Evolutionary conservation across 2,888 invertebrate species (phyloP), one percentile per base, ranked within the genome.

Genomic region (Pegoplata infirma): DNA sequence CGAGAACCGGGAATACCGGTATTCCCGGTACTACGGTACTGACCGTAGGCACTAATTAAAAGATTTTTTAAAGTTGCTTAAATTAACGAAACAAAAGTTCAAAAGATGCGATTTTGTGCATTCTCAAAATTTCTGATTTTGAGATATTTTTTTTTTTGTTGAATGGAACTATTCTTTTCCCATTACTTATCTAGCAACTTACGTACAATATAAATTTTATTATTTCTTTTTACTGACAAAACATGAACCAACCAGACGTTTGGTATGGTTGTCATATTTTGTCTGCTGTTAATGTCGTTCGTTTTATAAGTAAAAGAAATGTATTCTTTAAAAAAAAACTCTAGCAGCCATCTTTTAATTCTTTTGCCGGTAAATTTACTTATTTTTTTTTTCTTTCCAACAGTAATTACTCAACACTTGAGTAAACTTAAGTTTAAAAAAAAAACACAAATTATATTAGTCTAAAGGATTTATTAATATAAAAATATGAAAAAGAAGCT

Each of bases 351-450:
- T 78, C 46, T 78, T 78, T 74, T 51, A 53, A 5, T 67, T 32
- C 51, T 40, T n/a, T 19, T 63, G 17, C 49, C 51, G 64, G 44
- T 64, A 55, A 66, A 44, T 66, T 59, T 71, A 14, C 7, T 47
- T 51, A 16, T 12, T 53, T 40, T 40, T 63, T 64, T 59, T 69
- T 46, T 51, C 28, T n/a, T 21, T 8, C n/a, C n/a, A 14, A n/a
- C 49, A 36, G 76, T 80, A 82, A 82, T 82, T 78, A 81, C 76
- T 80, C 76, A 79, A 80, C 82, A 81, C 81, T 77, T 82, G 82
- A 80, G 67, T 80, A 73, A 81, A 76, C 75, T 71, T 69, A n/a
- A 23, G 32, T 36, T 74, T 64, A 68, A 73, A 53, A 16, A 58
- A 12, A n/a, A n/a, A n/a, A n/a, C n/a, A n/a, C n/a, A n/a, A n/a